Percentiles rank a stretch among this genome's conserved stretches.
Evolutionary conservation across 2,888 invertebrate species (phyloP).

Genomic region (Tetheella fluctuosa): DNA sequence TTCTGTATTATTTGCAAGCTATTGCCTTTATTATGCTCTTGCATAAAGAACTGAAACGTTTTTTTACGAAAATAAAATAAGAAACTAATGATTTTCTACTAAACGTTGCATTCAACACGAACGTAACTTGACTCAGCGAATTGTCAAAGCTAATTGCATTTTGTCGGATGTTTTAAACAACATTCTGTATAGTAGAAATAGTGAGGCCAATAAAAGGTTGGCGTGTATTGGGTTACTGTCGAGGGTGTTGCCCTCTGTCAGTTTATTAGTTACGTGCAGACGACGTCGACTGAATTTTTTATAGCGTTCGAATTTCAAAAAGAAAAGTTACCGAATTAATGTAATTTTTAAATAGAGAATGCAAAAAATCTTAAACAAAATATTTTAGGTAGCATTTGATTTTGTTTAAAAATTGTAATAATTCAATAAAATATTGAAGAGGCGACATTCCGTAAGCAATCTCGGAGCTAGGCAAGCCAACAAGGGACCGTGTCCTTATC

Average conservation of each 20-base stretch:
- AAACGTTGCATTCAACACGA: neutral
- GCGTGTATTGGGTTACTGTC: conserved; percentile 36
- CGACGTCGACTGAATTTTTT: neutral
- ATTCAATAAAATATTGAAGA: neutral
- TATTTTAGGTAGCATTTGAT: no score
- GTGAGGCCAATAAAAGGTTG: conserved; percentile 31
- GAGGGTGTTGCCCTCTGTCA: conserved; percentile 37
- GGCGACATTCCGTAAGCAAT: neutral
- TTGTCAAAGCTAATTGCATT: neutral
- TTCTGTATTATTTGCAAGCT: no score
- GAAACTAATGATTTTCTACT: neutral
- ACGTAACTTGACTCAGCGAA: neutral
- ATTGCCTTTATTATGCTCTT: neutral
- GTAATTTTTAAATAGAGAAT: no score
- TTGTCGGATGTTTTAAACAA: conserved; percentile 36
- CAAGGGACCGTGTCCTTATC: neutral
- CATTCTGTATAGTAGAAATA: conserved; percentile 33
- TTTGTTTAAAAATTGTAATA: no score
- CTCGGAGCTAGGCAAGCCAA: conserved; percentile 1
- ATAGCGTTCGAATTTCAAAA: neutral
- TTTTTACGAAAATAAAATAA: neutral
- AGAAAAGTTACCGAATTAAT: neutral
- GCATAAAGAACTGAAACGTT: neutral
- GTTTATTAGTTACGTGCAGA: conserved; percentile 35
- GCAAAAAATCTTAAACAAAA: no score